Conservation (phyloP, 2,888 invertebrate genomes). For the Coleophora deauratella region DNA sequence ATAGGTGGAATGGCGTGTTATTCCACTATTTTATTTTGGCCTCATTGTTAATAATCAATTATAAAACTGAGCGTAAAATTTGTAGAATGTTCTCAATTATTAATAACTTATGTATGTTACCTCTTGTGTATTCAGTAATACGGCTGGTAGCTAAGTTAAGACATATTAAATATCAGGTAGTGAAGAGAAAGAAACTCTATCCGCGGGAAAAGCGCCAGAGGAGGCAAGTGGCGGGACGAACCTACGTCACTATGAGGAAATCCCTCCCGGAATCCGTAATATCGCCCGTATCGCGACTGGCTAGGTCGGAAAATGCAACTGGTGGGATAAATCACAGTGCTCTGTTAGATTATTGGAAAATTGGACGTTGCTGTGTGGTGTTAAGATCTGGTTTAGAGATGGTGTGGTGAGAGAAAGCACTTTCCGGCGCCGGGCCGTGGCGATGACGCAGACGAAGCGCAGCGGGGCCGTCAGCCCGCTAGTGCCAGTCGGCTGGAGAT, state of each 20-base stretch:
- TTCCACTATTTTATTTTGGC: too few species aligned
- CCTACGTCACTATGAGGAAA: slow-evolving; percentile 39
- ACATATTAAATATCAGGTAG: slow-evolving; percentile 47
- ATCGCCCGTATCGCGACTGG: too few species aligned
- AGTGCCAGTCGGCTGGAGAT: slow-evolving; percentile 48
- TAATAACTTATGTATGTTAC: slow-evolving; percentile 28
- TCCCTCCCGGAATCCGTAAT: too few species aligned
- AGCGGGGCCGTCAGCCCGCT: slow-evolving; percentile 24
- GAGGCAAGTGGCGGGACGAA: slow-evolving; percentile 43
- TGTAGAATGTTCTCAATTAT: too few species aligned
- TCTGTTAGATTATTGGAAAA: not conserved
- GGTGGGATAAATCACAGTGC: not conserved
- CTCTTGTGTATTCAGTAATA: slow-evolving; percentile 33
- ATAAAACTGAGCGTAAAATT: too few species aligned
- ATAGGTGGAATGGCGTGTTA: too few species aligned
- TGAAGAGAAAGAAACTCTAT: slow-evolving; percentile 46
- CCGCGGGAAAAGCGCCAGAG: slow-evolving; percentile 59
- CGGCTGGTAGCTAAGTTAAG: slow-evolving; percentile 12
- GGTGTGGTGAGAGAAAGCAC: slow-evolving; percentile 61
- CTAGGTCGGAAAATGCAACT: slow-evolving; percentile 24
- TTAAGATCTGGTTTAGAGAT: slow-evolving; percentile 38
- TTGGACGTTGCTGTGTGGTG: slow-evolving; percentile 34
- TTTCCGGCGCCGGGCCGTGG: slow-evolving; percentile 55
- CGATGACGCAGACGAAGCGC: slow-evolving; percentile 66
- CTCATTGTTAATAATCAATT: too few species aligned